Conservation (phyloP, 1,140 invertebrate species). For the Samia ricini region DNA sequence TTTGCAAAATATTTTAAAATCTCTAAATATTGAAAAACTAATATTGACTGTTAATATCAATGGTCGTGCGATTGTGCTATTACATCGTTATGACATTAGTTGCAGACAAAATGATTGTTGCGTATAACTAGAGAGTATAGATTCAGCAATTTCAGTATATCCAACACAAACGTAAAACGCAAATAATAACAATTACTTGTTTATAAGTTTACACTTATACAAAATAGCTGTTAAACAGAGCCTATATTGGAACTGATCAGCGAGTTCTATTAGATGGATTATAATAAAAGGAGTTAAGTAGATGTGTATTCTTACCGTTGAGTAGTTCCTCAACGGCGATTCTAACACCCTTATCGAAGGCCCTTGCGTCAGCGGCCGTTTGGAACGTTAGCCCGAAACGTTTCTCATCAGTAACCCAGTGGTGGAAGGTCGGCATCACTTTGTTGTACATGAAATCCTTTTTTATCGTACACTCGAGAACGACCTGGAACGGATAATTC, state of each 20-base stretch:
- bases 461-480: constrained; percentile 96
- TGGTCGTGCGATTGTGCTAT: no score
- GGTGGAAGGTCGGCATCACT: constrained; percentile 98
- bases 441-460: constrained; percentile 98
- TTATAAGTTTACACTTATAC: background rate
- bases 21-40: no score
- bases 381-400: constrained; percentile 97
- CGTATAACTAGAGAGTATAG: no score
- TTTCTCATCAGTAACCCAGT: constrained; percentile 97
- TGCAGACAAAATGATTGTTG: no score
- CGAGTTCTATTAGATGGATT: background rate
- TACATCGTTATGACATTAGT: no score
- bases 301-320: constrained; percentile 88
- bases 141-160: no score
- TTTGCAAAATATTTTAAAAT: no score
- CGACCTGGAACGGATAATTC: constrained; percentile 81
- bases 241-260: no score
- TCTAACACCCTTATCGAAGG: constrained; percentile 95
- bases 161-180: no score
- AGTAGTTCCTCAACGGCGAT: constrained; percentile 93
- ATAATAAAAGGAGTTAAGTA: background rate
- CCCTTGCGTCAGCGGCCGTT: constrained; percentile 94
- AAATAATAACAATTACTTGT: background rate
- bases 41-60: no score
- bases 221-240: no score